Evolutionary conservation across 2,797 vertebrate species (phyloP), one percentile per base, ranked within the genome.

Genomic region (Diplodus sargus): DNA sequence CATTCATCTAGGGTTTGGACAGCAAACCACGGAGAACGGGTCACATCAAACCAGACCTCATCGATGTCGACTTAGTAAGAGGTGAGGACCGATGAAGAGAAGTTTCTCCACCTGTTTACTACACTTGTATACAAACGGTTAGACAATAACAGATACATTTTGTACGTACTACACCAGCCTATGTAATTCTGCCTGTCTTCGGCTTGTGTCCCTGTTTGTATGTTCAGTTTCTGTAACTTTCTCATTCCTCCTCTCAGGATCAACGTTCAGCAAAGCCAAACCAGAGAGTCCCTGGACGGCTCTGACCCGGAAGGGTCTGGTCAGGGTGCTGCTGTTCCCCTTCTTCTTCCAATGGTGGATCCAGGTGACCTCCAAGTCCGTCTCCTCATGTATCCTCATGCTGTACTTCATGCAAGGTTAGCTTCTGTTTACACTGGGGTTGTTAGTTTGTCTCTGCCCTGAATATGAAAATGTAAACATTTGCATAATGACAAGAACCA

Each of bases 261-360:
- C 98, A 39, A 99, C 98, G 0, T 99, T 99, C 94, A 97, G 97
- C 90, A 99, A 99, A 95, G 96, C 98, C 86, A 99, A 99, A 90
- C 98, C 98, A 2, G 96, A 98, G 83, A 97, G 97, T 77, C 98
- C 97, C 0, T 99, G 97, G 98, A 96, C 97, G 0, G 95, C 97
- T 0, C 91, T 99, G 56, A 97, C 98, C 6, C 95, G 98, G 48
- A 99, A 99, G 13, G 98, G 98, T 78, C 95, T 99, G 63, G 98
- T 99, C 75, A 92, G 98, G 62, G 98, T 99, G 47, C 92, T 98
- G 0, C 95, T 99, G 18, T 99, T 99, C 45, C 98, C 98, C 0
- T 92, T 99, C 71, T 99, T 99, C 93, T 97, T 97, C 91, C 95
- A 88, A 7, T 99, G 98, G 98, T 99, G 98, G 98, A 98, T 98